Evolutionary conservation across 1,140 invertebrate genomes (phyloP).

Genomic region (Sminthurinus signatus): DNA sequence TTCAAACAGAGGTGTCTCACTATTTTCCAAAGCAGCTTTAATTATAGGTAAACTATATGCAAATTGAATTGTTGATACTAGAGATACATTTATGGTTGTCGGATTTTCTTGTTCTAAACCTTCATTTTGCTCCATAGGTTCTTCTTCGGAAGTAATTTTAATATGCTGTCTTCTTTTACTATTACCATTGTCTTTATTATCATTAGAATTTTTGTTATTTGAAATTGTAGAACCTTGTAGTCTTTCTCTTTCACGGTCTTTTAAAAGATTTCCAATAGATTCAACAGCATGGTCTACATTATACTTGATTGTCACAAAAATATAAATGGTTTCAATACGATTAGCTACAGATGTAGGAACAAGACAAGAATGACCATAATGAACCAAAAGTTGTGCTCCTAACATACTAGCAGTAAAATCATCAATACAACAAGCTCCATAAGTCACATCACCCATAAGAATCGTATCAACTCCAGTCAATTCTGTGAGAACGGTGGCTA

Average conservation of each 20-base stretch:
- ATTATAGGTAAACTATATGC: conserved; percentile 75
- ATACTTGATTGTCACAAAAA: conserved; percentile 78
- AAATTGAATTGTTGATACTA: conserved; percentile 77
- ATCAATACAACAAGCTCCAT: conserved; percentile 99
- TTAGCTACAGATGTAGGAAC: conserved; percentile 88
- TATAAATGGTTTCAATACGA: conserved; percentile 86
- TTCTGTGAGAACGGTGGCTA: conserved; percentile 89
- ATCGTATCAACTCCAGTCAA: conserved; percentile 90
- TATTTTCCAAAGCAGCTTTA: conserved; percentile 32
- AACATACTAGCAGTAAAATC: conserved; percentile 87
- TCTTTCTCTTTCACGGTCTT: not conserved
- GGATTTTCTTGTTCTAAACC: too few species aligned
- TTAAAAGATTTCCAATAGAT: conserved; percentile 13
- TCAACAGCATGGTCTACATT: conserved; percentile 26
- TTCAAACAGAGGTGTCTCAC: not conserved
- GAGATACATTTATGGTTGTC: conserved; percentile 10
- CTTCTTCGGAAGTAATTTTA: conserved; percentile 20
- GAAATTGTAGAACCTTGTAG: not conserved
- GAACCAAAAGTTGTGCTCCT: conserved; percentile 85
- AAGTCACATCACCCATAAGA: conserved; percentile 98
- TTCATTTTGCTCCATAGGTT: not conserved
- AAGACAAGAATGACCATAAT: conserved; percentile 97
- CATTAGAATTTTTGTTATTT: not conserved
- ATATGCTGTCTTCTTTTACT: conserved; percentile 10
- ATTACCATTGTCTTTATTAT: not conserved